Conservation (phyloP, 1,140 invertebrate genomes). For the Meloidogyne exigua region DNA sequence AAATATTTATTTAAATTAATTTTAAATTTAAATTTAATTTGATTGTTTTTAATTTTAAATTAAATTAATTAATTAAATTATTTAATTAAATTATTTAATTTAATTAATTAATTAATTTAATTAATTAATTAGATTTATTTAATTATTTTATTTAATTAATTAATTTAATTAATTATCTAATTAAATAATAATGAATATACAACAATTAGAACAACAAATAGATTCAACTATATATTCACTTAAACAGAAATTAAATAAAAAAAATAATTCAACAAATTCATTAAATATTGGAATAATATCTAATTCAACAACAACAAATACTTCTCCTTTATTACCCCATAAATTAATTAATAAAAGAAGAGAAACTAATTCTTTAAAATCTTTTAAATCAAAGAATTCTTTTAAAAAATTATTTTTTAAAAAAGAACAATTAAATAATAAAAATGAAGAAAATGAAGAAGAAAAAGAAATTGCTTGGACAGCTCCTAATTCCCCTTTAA, state of each 20-base stretch:
- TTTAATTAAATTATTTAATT: too few relatives aligned
- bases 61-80: too few relatives aligned
- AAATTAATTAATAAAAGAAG: neutral
- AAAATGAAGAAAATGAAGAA: neutral
- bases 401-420: slow-evolving; percentile 2
- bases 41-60: too few relatives aligned
- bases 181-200: neutral
- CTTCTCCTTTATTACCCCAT: neutral
- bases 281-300: neutral
- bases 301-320: neutral
- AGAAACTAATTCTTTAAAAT: neutral
- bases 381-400: neutral
- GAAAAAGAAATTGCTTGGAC: slow-evolving; percentile 14
- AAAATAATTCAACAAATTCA: neutral
- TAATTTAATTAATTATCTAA: too few relatives aligned
- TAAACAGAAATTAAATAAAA: neutral
- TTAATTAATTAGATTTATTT: too few relatives aligned
- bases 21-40: too few relatives aligned
- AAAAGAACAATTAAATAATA: too few relatives aligned
- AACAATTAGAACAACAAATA: slow-evolving; percentile 12
- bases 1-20: too few relatives aligned
- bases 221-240: slow-evolving; percentile 2
- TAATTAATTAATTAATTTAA: too few relatives aligned
- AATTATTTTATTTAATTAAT: too few relatives aligned
- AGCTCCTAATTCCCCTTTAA: slow-evolving; percentile 11